A percentile compares a stretch with the other conserved stretches of the same genome.
phyloP scores from a whole-genome alignment of 2,113 vertebrate species.

The Dinomys branickii region DNA sequence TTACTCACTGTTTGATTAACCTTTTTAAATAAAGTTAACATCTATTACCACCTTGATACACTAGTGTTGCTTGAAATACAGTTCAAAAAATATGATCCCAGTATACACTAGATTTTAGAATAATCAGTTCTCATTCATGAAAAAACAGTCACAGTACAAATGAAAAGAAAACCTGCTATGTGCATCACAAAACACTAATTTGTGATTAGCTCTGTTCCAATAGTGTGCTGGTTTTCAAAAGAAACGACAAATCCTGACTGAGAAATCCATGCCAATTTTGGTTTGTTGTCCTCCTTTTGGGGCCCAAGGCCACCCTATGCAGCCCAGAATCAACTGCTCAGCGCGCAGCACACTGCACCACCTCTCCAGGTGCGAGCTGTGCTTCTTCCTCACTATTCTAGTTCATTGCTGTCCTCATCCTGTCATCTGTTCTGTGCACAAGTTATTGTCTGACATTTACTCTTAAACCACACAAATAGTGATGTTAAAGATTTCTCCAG shows the following conservation, averaged over 20 bases:
- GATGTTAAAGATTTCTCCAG: not conserved
- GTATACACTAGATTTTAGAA: not conserved
- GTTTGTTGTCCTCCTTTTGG: not conserved
- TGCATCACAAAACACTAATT: not conserved
- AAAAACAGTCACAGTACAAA: not conserved
- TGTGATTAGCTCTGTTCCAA: not conserved
- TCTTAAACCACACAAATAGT: not conserved
- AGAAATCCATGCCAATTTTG: not conserved
- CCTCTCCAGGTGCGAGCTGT: not conserved
- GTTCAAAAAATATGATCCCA: not conserved
- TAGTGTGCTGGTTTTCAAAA: not conserved
- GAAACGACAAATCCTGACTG: not conserved
- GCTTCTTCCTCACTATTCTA: not conserved
- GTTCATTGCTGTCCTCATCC: not conserved
- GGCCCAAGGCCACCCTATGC: not conserved
- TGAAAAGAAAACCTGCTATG: constrained; percentile 29
- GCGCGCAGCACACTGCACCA: not conserved
- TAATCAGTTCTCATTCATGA: not conserved
- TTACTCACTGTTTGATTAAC: not conserved
- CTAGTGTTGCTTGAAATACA: constrained; percentile 1
- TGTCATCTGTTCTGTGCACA: constrained; percentile 17
- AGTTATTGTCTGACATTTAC: not conserved
- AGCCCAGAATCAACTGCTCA: not conserved
- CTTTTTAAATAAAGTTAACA: not conserved
- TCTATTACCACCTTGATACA: not conserved